These are phyloP conservation scores for Spermophilus dauricus DNA, from an alignment of 2,113 vertebrate species.

Conservation along the genomic window DNA sequence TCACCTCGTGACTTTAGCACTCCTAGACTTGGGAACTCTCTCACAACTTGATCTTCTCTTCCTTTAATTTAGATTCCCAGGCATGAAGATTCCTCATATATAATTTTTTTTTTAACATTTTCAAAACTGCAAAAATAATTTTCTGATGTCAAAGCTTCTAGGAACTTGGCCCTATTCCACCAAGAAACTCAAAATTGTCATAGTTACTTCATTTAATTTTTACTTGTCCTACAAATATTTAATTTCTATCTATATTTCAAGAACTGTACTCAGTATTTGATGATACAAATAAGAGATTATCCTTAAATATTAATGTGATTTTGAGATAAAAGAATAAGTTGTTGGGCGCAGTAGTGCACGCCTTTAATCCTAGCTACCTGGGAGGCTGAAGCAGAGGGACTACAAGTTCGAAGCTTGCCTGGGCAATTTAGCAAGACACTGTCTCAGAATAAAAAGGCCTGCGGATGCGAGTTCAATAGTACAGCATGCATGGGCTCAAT, in stretches of 20 bases:
- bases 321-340: slow-evolving; percentile 34
- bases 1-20: not conserved
- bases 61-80: not conserved
- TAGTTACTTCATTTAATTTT: not conserved
- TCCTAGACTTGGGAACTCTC: not conserved
- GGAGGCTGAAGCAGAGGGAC: too few species aligned
- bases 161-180: not conserved
- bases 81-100: not conserved
- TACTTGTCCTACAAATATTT: slow-evolving; percentile 22
- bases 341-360: too few species aligned
- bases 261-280: not conserved
- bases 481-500: too few species aligned
- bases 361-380: too few species aligned
- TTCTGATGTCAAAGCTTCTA: not conserved
- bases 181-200: slow-evolving; percentile 19
- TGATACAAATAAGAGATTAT: not conserved
- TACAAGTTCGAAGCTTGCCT: too few species aligned
- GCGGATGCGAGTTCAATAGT: too few species aligned
- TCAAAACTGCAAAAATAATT: not conserved
- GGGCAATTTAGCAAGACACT: too few species aligned
- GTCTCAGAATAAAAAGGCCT: not conserved
- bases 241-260: slow-evolving; percentile 35
- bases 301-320: not conserved
- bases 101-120: slow-evolving; percentile 40
- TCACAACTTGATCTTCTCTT: not conserved